Conservation (phyloP, 2,113 vertebrate genomes). For the Murina feae region DNA sequence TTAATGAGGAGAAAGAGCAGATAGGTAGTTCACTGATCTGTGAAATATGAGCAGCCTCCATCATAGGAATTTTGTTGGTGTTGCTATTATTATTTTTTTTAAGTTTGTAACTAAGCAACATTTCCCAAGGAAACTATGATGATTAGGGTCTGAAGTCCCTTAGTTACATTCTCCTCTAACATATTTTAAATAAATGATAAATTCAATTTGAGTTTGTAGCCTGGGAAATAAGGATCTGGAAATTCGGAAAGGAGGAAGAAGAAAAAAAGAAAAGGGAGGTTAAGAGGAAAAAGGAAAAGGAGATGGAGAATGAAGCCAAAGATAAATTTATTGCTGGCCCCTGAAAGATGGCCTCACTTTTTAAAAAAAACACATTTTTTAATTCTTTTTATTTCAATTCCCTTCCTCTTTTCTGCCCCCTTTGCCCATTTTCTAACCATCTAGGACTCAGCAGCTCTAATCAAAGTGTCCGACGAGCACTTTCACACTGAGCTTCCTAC, state of each 20-base stretch:
- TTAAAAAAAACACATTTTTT: neutral
- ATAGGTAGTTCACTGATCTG: neutral
- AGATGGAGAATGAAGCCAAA: rapidly evolving
- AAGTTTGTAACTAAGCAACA: neutral
- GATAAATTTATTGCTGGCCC: neutral
- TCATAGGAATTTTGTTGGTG: neutral
- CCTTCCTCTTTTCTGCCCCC: neutral
- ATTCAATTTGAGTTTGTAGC: neutral
- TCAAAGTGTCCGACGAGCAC: neutral
- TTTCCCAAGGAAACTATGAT: neutral
- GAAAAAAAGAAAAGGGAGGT: neutral
- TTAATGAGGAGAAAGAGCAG: slow-evolving; percentile 45
- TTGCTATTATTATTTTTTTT: neutral
- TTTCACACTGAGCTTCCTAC: neutral
- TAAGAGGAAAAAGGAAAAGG: neutral
- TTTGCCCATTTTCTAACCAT: neutral
- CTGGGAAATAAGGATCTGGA: neutral
- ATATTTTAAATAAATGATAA: neutral
- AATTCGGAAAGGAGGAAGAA: neutral
- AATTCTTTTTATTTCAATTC: neutral
- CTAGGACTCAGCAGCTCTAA: rapidly evolving
- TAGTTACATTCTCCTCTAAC: neutral
- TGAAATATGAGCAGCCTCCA: neutral
- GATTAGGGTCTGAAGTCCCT: neutral
- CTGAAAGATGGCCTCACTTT: neutral